Evolutionary conservation across 2,888 invertebrate species (phyloP).

Genomic region (Amblyjoppa proteus): DNA sequence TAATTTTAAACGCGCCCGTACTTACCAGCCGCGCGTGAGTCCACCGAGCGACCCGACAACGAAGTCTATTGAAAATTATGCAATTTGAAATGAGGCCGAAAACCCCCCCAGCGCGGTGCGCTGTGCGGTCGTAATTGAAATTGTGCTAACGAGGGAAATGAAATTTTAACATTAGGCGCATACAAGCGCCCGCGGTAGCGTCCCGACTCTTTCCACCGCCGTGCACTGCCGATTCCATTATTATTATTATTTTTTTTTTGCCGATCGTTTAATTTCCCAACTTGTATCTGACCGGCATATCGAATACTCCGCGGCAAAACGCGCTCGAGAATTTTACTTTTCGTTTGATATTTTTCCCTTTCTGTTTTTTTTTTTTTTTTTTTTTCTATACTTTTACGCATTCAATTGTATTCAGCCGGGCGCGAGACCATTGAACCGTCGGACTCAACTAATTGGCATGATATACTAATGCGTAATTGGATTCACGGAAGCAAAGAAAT

Average conservation of each 20-base stretch:
- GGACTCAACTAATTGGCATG: not conserved
- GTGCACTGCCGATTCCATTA: not conserved
- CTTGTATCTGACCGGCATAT: not conserved
- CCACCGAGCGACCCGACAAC: not conserved
- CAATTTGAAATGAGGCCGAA: slow-evolving; percentile 36
- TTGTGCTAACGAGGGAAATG: slow-evolving; percentile 59
- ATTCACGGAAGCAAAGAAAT: not conserved
- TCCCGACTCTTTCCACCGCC: slow-evolving; percentile 1
- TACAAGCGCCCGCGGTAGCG: slow-evolving; percentile 14
- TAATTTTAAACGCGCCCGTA: not conserved
- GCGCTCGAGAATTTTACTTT: not conserved
- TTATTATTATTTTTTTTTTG: not conserved
- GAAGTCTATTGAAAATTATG: slow-evolving; percentile 56
- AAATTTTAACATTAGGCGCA: slow-evolving; percentile 50
- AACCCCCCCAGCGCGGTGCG: slow-evolving; percentile 28
- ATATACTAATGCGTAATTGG: slow-evolving; percentile 13
- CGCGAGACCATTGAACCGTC: not conserved
- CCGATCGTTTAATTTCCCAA: slow-evolving; percentile 15
- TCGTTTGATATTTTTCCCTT: not conserved
- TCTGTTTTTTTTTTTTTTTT: not conserved
- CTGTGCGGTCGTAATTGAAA: slow-evolving; percentile 57
- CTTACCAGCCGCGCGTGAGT: not conserved
- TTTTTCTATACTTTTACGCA: not conserved
- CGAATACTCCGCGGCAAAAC: not conserved
- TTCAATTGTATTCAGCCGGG: not conserved